A percentile compares a stretch with the other conserved stretches of the same genome.
These are phyloP conservation scores for Channa maculata DNA, from an alignment of 2,113 vertebrate species.

Conservation along the genomic window DNA sequence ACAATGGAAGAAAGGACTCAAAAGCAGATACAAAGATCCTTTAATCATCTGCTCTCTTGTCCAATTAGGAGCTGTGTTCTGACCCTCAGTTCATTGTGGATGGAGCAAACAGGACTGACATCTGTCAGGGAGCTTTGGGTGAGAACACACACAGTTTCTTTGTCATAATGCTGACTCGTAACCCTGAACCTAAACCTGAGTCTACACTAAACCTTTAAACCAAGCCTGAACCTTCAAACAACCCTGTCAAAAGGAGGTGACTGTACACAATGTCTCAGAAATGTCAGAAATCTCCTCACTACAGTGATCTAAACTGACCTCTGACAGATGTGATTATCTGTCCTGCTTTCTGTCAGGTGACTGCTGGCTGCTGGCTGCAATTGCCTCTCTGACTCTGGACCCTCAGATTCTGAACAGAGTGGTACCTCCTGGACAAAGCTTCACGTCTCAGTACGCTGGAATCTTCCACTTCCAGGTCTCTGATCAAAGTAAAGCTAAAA, in stretches of 20 bases:
- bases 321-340: constrained; percentile 15
- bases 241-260: too few relatives aligned
- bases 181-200: too few relatives aligned
- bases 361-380: constrained; percentile 83
- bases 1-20: too few relatives aligned
- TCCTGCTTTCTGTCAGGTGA: constrained; percentile 75
- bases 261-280: too few relatives aligned
- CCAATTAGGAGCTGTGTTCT: constrained; percentile 80
- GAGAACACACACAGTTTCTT: constrained; percentile 51
- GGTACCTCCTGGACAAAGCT: constrained; percentile 70
- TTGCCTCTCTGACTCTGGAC: constrained; percentile 54
- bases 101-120: constrained; percentile 84
- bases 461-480: constrained; percentile 82
- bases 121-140: constrained; percentile 88
- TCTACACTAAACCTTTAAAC: too few relatives aligned
- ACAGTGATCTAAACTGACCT: not conserved
- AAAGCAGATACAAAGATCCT: too few relatives aligned
- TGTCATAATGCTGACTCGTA: too few relatives aligned
- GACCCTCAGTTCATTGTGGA: constrained; percentile 84
- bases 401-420: constrained; percentile 59
- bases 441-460: constrained; percentile 69
- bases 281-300: too few relatives aligned
- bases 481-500: too few relatives aligned
- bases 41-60: not conserved
- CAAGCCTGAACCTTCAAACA: too few relatives aligned